A percentile compares a stretch with the other conserved stretches of the same genome.
Conservation (phyloP, 2,888 invertebrate species). For the Homarus gammarus region DNA sequence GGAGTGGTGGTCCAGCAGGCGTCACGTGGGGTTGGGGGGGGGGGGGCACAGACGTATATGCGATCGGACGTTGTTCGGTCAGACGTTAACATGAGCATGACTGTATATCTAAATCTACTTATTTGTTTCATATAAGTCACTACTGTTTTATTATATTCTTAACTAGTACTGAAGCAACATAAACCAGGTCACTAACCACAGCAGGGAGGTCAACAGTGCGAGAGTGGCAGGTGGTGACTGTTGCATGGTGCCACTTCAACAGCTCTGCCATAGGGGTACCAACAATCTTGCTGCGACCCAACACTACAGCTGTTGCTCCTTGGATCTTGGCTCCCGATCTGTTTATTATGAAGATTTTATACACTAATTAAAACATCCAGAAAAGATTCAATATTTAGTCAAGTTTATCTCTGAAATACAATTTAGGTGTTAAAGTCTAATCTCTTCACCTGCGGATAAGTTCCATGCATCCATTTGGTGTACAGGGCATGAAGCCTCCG, state of each 20-base stretch:
- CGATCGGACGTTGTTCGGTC: too few relatives aligned
- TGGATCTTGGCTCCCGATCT: constrained; percentile 87
- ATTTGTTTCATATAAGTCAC: too few relatives aligned
- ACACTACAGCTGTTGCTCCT: constrained; percentile 93
- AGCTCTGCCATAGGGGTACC: constrained; percentile 97
- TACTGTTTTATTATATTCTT: too few relatives aligned
- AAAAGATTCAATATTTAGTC: too few relatives aligned
- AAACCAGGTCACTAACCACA: not conserved
- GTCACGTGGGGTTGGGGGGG: too few relatives aligned
- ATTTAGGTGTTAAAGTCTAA: not conserved
- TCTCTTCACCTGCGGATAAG: constrained; percentile 87
- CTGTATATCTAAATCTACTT: too few relatives aligned
- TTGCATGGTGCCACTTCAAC: constrained; percentile 97
- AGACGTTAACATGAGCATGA: too few relatives aligned
- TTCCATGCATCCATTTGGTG: constrained; percentile 96
- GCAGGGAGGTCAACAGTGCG: constrained; percentile 87
- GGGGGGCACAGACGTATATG: too few relatives aligned
- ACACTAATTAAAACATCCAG: not conserved
- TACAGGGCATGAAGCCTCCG: constrained; percentile 95
- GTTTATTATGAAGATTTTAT: constrained; percentile 2
- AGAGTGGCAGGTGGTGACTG: constrained; percentile 98
- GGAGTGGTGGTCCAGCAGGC: too few relatives aligned
- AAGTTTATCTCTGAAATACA: too few relatives aligned
- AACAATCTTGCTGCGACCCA: constrained; percentile 97
- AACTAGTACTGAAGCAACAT: too few relatives aligned